Evolutionary conservation across 1,140 invertebrate genomes (phyloP), one percentile per base, ranked within the genome.

Genomic region (Thaumetopoea pityocampa): DNA sequence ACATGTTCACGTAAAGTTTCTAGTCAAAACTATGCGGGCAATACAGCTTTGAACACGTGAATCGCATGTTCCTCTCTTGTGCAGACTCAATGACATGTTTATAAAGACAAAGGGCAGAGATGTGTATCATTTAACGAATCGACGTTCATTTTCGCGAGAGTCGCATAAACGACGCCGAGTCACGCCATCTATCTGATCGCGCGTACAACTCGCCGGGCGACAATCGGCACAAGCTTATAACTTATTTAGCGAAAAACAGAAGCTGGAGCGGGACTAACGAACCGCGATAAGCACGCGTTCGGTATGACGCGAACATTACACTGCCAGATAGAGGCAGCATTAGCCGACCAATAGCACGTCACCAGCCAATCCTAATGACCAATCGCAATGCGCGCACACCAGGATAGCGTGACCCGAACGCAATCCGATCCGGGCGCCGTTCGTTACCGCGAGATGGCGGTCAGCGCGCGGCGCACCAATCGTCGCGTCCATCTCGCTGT

Each of bases 391-490:
- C 56, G 62, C 63, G 46, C 51, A 60, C 61, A 66, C 79, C 79
- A 81, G 79, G 76, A 80, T 83, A 81, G 79, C 79, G 79, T 83
- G 79, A 83, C 79, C 79, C 72, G 70, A 77, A 78, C 69, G 79
- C 78, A 74, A 78, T 80, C 76, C 76, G 76, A 80, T 80, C 58
- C 61, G 57, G 77, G 55, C 66, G 36, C 73, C 68, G 79, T 78
- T 82, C 76, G 78, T 82, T 82, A 82, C 78, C 72, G 61, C 53
- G 72, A 78, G 76, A 81, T 77, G 77, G 70, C 77, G 67, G 72
- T 67, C 60, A 52, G 48, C 48, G 63, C 63, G 69, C 59, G 48
- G 30, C 44, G 61, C 66, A 63, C 71, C 77, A 81, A 84, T 84
- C 80, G 74, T 71, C 73, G 71, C 76, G 74, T 78, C 73, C 77